Percentiles rank a stretch among this genome's conserved stretches.
Conservation (phyloP, 2,113 vertebrate species). For the Cephalopterus ornatus region DNA sequence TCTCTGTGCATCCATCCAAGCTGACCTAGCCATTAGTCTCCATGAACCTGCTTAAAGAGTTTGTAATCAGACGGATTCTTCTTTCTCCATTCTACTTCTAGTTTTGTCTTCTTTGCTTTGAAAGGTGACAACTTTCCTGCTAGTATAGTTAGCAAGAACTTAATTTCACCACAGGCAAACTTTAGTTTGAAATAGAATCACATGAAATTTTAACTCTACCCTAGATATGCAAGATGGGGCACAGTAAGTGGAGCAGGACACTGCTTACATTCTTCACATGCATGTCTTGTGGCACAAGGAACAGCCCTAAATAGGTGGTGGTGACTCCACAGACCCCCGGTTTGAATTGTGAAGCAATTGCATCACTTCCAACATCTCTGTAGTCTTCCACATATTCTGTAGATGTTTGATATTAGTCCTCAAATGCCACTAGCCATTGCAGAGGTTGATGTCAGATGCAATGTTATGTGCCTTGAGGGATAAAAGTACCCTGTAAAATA, state of each 20-base stretch:
- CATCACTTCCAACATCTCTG: not conserved
- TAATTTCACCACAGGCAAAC: not conserved
- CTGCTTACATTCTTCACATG: rapidly evolving
- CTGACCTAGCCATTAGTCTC: not conserved
- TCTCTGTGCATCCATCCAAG: no score
- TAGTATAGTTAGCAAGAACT: not conserved
- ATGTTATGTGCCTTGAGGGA: not conserved
- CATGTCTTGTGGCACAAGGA: not conserved
- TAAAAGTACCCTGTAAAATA: not conserved
- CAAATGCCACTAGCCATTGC: not conserved
- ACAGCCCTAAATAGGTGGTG: not conserved
- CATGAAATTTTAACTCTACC: not conserved
- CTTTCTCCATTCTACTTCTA: not conserved
- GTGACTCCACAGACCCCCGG: not conserved
- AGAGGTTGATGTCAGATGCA: not conserved
- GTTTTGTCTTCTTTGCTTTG: not conserved
- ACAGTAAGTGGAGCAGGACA: not conserved
- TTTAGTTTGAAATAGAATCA: not conserved
- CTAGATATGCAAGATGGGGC: not conserved
- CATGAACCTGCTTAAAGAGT: not conserved
- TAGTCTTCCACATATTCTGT: not conserved
- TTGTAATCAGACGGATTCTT: not conserved
- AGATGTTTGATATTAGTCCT: not conserved
- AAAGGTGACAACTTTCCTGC: not conserved
- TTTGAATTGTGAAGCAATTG: not conserved